These are phyloP conservation scores for Torymus tubicola DNA, from an alignment of 2,888 invertebrate species.

Conservation along the genomic window DNA sequence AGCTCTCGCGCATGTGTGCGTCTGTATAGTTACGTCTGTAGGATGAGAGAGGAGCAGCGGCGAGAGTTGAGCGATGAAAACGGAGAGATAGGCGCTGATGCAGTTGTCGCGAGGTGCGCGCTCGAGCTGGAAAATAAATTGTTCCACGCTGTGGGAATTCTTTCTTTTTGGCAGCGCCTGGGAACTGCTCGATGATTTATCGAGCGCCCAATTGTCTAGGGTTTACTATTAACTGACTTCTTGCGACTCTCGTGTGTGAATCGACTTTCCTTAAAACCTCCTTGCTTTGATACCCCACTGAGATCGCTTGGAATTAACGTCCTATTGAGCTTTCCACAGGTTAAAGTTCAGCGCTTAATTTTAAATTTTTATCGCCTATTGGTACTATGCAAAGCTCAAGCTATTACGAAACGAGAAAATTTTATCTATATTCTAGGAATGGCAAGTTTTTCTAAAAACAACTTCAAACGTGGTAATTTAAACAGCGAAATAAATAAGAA, in stretches of 20 bases:
- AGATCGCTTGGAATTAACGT: no score
- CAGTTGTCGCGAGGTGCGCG: background rate
- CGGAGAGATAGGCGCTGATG: slow-evolving; percentile 12
- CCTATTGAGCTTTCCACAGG: no score
- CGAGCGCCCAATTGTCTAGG: background rate
- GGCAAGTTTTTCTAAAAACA: no score
- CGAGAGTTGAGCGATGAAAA: slow-evolving; percentile 26
- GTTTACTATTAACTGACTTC: background rate
- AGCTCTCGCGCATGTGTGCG: no score
- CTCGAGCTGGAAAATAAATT: slow-evolving; percentile 15
- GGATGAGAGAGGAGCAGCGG: background rate
- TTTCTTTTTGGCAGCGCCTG: background rate
- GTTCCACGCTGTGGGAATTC: slow-evolving; percentile 1
- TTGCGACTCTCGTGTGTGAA: no score
- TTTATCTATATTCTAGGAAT: no score
- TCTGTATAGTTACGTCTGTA: background rate
- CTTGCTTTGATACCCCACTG: no score
- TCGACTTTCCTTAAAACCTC: no score
- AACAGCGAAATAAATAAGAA: slow-evolving; percentile 20
- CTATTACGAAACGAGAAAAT: no score
- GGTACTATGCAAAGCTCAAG: no score
- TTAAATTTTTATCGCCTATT: no score
- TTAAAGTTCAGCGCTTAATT: no score
- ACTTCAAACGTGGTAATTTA: slow-evolving; percentile 23
- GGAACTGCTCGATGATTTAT: slow-evolving; percentile 18